phyloP scores from a whole-genome alignment of 1,140 invertebrate species.

The Eubasilissa regina region DNA sequence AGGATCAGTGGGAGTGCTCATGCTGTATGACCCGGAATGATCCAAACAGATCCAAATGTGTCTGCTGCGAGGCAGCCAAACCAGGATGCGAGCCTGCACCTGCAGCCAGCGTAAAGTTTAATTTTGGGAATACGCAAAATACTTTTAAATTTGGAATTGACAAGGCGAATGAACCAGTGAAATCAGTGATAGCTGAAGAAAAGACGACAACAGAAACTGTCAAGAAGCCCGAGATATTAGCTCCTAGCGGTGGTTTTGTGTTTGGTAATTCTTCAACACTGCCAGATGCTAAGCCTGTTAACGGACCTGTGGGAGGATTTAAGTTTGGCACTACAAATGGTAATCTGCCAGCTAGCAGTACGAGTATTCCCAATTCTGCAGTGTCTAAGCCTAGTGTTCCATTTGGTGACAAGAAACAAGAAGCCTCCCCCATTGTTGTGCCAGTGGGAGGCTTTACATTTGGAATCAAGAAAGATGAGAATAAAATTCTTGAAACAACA shows the following conservation, averaged over 20 bases:
- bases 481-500: conserved; percentile 45
- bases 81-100: conserved; percentile 66
- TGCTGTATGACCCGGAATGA: conserved; percentile 79
- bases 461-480: conserved; percentile 33
- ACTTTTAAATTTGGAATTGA: conserved; percentile 58
- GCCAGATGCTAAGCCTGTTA: conserved; percentile 12
- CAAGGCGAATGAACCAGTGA: conserved; percentile 35
- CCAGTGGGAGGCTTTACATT: conserved; percentile 23
- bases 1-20: conserved; percentile 78
- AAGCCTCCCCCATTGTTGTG: neutral
- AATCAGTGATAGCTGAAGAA: neutral
- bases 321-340: conserved; percentile 46
- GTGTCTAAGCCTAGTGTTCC: neutral
- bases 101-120: conserved; percentile 42
- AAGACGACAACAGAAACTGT: neutral
- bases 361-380: neutral
- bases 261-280: conserved; percentile 29
- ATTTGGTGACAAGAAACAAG: conserved; percentile 45
- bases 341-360: neutral
- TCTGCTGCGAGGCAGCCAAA: conserved; percentile 80
- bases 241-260: conserved; percentile 5
- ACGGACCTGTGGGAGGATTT: conserved; percentile 26
- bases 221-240: neutral
- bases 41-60: conserved; percentile 73
- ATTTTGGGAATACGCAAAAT: conserved; percentile 45